Conservation (phyloP, 1,140 invertebrate genomes). For the Epicauta chinensis region DNA sequence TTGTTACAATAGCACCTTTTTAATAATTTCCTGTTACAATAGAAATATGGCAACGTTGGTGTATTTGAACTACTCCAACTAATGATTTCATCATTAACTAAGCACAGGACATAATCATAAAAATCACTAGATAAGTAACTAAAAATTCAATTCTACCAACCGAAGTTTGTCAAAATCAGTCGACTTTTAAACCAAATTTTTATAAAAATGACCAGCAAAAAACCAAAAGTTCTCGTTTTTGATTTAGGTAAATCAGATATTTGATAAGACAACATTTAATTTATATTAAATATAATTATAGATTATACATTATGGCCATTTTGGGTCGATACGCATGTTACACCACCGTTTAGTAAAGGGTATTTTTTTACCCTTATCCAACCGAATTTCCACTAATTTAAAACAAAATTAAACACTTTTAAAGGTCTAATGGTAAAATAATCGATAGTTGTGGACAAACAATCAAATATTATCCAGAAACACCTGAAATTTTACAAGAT, state of each 20-base stretch:
- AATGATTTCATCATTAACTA: too few species aligned
- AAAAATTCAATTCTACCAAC: too few species aligned
- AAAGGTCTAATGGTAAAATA: constrained; percentile 46
- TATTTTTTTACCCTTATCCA: constrained; percentile 21
- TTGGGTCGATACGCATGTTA: constrained; percentile 67
- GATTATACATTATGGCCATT: constrained; percentile 76
- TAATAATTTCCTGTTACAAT: too few species aligned
- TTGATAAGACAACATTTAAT: constrained; percentile 9
- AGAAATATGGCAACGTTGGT: too few species aligned
- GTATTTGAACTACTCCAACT: too few species aligned
- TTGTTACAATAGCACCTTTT: too few species aligned
- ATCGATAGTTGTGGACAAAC: constrained; percentile 47
- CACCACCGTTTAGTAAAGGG: constrained; percentile 56
- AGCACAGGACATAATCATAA: too few species aligned
- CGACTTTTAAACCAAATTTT: too few species aligned
- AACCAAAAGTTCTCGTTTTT: constrained; percentile 49
- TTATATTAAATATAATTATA: constrained; percentile 35
- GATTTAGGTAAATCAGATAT: constrained; percentile 47
- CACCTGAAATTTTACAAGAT: constrained; percentile 54
- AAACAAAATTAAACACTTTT: constrained; percentile 18
- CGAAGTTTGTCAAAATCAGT: too few species aligned
- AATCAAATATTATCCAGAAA: constrained; percentile 55
- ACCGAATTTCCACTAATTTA: background rate
- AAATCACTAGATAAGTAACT: too few species aligned
- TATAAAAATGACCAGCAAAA: constrained; percentile 24